Evolutionary conservation across 2,797 vertebrate genomes (phyloP).

Genomic region (Microctenopoma lineatum): DNA sequence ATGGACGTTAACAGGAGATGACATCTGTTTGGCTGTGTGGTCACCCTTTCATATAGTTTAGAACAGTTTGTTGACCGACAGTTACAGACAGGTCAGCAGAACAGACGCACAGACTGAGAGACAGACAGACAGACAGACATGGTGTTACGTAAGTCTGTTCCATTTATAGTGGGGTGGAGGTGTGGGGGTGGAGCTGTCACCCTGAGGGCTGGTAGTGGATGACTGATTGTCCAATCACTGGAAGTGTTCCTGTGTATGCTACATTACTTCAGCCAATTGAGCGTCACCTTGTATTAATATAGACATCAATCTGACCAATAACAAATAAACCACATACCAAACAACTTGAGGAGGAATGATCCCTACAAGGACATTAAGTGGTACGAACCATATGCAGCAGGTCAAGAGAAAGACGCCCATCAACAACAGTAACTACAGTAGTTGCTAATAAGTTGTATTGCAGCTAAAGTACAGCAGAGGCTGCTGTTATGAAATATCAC

Average conservation of each 20-base stretch:
- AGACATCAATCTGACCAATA: slow-evolving; percentile 71
- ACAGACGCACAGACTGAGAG: not conserved
- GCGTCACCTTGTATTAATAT: slow-evolving; percentile 74
- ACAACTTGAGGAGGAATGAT: slow-evolving; percentile 35
- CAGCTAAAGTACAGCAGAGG: not conserved
- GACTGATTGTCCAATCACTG: slow-evolving; percentile 75
- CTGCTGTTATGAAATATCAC: not conserved
- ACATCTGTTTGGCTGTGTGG: too few relatives aligned
- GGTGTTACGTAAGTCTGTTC: slow-evolving; percentile 57
- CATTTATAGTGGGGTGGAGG: not conserved
- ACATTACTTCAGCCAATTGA: slow-evolving; percentile 80
- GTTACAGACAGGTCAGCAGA: slow-evolving; percentile 2
- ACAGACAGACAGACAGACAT: slow-evolving; percentile 21
- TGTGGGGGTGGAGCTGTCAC: slow-evolving; percentile 41
- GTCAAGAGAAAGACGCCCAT: slow-evolving; percentile 7
- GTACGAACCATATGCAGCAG: slow-evolving; percentile 3
- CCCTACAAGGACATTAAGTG: slow-evolving; percentile 43
- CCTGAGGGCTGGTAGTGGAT: slow-evolving; percentile 61
- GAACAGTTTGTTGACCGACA: not conserved
- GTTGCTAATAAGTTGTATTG: not conserved
- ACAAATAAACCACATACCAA: slow-evolving; percentile 59
- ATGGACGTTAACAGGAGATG: too few relatives aligned
- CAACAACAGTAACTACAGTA: not conserved
- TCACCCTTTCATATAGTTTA: too few relatives aligned
- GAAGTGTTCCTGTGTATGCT: slow-evolving; percentile 68